Evolutionary conservation across 92 coral and sea anemone genomes (phyloP).

Genomic region (Epizoanthus illoricatus): DNA sequence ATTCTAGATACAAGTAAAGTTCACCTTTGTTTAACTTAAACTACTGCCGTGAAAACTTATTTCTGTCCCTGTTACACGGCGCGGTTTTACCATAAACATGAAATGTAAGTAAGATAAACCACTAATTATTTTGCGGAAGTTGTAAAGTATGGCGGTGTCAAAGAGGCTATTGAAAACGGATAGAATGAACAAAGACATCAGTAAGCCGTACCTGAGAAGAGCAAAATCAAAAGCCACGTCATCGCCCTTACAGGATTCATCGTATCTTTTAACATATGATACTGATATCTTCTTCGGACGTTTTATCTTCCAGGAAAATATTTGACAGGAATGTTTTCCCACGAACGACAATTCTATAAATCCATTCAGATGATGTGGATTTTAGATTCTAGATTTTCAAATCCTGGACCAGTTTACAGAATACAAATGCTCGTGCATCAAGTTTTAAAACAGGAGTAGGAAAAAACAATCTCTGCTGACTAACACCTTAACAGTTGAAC

Average conservation of each 20-base stretch:
- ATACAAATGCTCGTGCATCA: background rate
- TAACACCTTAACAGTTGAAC: constrained; percentile 21
- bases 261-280: background rate
- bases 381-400: background rate
- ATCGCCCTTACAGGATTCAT: background rate
- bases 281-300: no score
- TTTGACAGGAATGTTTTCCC: background rate
- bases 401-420: background rate
- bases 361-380: background rate
- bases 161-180: background rate
- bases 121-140: no score
- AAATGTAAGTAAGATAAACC: no score
- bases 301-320: background rate
- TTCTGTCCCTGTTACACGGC: no score
- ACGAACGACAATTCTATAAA: background rate
- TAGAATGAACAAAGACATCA: background rate
- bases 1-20: no score
- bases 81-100: no score
- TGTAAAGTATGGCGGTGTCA: no score
- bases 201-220: background rate
- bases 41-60: no score
- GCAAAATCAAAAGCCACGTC: background rate
- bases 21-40: no score
- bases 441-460: background rate
- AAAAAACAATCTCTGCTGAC: background rate